Evolutionary conservation across 2,797 vertebrate species (phyloP), one percentile per base, ranked within the genome.

Genomic region (Labeo calbasu): DNA sequence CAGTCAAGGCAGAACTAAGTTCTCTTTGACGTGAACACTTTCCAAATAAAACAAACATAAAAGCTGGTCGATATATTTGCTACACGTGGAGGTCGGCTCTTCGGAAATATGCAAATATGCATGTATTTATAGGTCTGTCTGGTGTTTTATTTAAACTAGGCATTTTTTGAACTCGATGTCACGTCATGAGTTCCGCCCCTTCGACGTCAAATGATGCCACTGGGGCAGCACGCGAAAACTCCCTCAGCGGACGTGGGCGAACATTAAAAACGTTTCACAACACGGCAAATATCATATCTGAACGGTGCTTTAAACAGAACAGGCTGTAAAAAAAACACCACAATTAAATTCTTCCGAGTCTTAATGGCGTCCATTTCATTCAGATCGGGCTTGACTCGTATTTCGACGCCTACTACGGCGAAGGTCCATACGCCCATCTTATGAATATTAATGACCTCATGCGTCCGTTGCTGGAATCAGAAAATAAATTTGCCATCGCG

Each of bases 341-440:
- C 43, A 73, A 10, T 21, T 36, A 7, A 48, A 11, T 53, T n/a
- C 11, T 57, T n/a, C 25, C 19, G 88, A 55, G 86, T 84, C 87
- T 86, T 90, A 94, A 94, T 93, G 92, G 92, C 92, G 90, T 90
- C 92, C 87, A 82, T 63, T 89, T 90, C 65, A 87, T 82, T 65
- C 88, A 84, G 83, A 28, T 46, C 15, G 43, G 79, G 82, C 5
- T 82, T 9, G 63, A 32, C 63, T 32, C 14, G 25, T 65, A 9
- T 32, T 66, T 5, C 21, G 5, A 51, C 40, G 17, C 28, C 48
- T 76, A 83, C 81, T 83, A 83, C 5, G 32, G 28, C 59, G 72
- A 43, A 55, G 14, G 48, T 1, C 13, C 2, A 1, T 3, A 5
- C n/a, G 11, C 17, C 2, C 12, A 5, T 57, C 55, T 73, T 10